phyloP scores from a whole-genome alignment of 2,797 vertebrate species.

The Micropoecilia bifurca region DNA sequence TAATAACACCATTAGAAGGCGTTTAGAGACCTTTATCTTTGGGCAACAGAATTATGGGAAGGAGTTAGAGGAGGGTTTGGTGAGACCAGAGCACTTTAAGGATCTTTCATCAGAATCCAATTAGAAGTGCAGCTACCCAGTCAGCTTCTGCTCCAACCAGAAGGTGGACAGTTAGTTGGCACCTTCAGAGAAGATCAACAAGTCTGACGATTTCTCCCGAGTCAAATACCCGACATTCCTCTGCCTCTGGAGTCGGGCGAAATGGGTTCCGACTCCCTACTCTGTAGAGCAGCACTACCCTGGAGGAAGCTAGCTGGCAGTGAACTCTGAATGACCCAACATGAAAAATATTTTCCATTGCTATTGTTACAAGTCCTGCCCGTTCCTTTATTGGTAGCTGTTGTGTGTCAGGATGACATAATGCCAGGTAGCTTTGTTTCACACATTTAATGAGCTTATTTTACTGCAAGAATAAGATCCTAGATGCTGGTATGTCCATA shows the following conservation, averaged over 20 bases:
- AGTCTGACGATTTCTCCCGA: conserved; percentile 57
- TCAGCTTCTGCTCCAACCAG: conserved; percentile 58
- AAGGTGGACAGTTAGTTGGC: conserved; percentile 70
- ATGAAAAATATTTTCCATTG: conserved; percentile 68
- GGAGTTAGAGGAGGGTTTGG: conserved; percentile 26
- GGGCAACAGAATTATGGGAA: conserved; percentile 6
- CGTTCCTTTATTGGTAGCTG: conserved; percentile 15
- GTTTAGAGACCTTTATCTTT: conserved; percentile 15
- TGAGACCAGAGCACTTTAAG: conserved; percentile 27
- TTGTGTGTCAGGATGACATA: conserved; percentile 31
- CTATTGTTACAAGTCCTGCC: conserved; percentile 54
- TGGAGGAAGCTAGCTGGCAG: conserved; percentile 60
- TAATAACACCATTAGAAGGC: conserved; percentile 11
- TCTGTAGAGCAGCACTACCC: conserved; percentile 41
- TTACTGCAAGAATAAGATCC: background rate
- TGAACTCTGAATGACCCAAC: conserved; percentile 75
- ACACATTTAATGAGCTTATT: background rate
- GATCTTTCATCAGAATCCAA: conserved; percentile 73
- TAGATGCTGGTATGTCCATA: background rate
- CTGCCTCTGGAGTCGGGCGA: conserved; percentile 43
- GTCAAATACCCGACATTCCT: conserved; percentile 72
- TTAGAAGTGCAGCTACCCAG: conserved; percentile 59
- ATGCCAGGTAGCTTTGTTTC: background rate
- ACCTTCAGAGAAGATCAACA: conserved; percentile 58
- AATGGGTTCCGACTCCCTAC: conserved; percentile 43